A percentile compares a stretch with the other conserved stretches of the same genome.
phyloP scores from a whole-genome alignment of 2,888 invertebrate species.

The Cataglyphis albicans region DNA sequence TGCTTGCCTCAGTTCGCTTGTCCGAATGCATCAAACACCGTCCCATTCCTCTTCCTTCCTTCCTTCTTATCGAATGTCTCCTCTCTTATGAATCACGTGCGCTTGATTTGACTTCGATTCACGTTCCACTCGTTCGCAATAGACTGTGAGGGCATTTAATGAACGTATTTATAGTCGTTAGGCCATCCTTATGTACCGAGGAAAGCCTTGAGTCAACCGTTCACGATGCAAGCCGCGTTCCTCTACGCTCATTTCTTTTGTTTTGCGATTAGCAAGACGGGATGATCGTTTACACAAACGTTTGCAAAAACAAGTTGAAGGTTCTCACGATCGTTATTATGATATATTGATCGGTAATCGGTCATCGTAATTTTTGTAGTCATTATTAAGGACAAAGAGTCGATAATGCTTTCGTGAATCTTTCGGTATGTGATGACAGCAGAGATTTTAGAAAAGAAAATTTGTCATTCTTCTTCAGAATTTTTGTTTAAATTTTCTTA shows the following conservation, averaged over 20 bases:
- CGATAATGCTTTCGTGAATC: background rate
- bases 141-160: constrained; percentile 60
- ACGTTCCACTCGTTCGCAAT: constrained; percentile 63
- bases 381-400: background rate
- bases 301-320: constrained; percentile 28
- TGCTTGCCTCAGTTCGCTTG: background rate
- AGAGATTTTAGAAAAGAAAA: background rate
- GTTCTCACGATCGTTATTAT: background rate
- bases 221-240: constrained; percentile 25
- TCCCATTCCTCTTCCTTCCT: constrained; percentile 10
- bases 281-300: constrained; percentile 10
- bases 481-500: background rate
- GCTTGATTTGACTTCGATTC: constrained; percentile 68
- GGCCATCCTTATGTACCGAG: constrained; percentile 45
- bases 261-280: constrained; percentile 33
- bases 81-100: constrained; percentile 37
- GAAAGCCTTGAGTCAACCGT: constrained; percentile 46
- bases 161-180: constrained; percentile 60
- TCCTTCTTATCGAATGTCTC: background rate
- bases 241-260: constrained; percentile 12
- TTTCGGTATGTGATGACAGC: background rate
- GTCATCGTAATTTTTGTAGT: background rate
- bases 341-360: too few species aligned
- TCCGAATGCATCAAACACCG: background rate
- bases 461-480: background rate